These are phyloP conservation scores for Argyrosomus japonicus DNA, from an alignment of 2,113 vertebrate species.

Conservation along the genomic window DNA sequence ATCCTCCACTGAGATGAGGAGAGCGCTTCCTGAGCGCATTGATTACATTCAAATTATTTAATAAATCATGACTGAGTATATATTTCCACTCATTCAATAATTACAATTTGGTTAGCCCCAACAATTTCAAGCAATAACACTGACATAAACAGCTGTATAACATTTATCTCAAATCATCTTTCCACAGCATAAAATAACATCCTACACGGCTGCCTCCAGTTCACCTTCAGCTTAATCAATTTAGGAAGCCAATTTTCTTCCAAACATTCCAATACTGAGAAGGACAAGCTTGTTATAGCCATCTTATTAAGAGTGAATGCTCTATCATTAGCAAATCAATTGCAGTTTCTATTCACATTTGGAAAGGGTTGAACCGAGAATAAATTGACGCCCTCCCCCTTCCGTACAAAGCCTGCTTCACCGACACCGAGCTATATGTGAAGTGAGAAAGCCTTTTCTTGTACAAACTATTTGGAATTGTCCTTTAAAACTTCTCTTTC, in stretches of 20 bases:
- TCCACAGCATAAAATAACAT: constrained; percentile 63
- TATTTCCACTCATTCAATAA: constrained; percentile 50
- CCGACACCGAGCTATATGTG: constrained; percentile 47
- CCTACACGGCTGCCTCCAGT: constrained; percentile 52
- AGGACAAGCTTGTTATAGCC: constrained; percentile 63
- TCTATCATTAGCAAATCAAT: constrained; percentile 80
- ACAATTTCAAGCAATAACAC: constrained; percentile 39
- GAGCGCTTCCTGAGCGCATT: neutral
- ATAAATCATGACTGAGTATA: constrained; percentile 17
- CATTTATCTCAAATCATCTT: constrained; percentile 73
- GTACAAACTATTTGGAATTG: constrained; percentile 60
- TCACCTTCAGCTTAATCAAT: constrained; percentile 75
- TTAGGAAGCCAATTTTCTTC: constrained; percentile 64
- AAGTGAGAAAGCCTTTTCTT: constrained; percentile 49
- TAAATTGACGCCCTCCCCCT: constrained; percentile 58
- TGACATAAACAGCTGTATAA: constrained; percentile 42
- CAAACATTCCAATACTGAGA: constrained; percentile 48
- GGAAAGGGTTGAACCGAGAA: constrained; percentile 48
- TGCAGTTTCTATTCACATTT: constrained; percentile 64
- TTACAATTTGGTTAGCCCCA: constrained; percentile 22
- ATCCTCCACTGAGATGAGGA: neutral
- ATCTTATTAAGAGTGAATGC: constrained; percentile 65
- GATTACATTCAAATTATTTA: constrained; percentile 26
- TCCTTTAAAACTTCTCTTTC: constrained; percentile 65
- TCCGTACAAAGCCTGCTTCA: constrained; percentile 40